phyloP scores from a whole-genome alignment of 92 coral and sea anemone species.

The Palythoa caribaeorum region DNA sequence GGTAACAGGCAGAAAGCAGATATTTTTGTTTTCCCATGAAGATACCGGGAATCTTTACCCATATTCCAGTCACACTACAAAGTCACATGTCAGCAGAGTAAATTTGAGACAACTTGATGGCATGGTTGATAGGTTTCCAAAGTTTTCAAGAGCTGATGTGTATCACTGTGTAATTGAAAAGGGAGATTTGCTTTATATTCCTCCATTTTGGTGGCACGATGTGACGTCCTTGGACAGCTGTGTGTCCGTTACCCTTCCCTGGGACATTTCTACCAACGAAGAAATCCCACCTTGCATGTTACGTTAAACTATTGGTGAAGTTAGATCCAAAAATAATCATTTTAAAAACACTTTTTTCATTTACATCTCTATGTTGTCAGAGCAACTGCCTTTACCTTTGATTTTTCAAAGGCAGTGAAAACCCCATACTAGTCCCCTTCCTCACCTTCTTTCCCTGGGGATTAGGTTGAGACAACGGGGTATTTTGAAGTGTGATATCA shows the following conservation, averaged over 20 bases:
- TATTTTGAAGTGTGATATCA: too few relatives aligned
- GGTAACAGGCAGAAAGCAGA: slow-evolving; percentile 50
- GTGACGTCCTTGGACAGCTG: slow-evolving; percentile 66
- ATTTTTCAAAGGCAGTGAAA: too few relatives aligned
- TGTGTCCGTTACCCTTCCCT: slow-evolving; percentile 70
- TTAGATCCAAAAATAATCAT: background rate
- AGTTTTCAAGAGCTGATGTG: slow-evolving; percentile 47
- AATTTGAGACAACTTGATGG: slow-evolving; percentile 54
- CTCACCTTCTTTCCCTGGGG: too few relatives aligned
- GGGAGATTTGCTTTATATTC: slow-evolving; percentile 71
- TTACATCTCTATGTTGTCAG: too few relatives aligned
- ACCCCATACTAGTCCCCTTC: too few relatives aligned
- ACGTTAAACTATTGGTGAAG: background rate
- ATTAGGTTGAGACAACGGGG: too few relatives aligned
- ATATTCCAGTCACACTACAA: slow-evolving; percentile 54
- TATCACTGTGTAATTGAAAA: slow-evolving; percentile 54
- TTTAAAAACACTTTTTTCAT: background rate
- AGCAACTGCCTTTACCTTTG: too few relatives aligned
- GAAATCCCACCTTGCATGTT: slow-evolving; percentile 66
- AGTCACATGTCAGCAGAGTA: slow-evolving; percentile 60
- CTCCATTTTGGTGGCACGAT: slow-evolving; percentile 78
- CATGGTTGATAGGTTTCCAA: slow-evolving; percentile 49
- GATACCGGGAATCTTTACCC: slow-evolving; percentile 60
- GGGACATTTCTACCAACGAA: slow-evolving; percentile 56
- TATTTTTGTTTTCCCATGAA: slow-evolving; percentile 58